Evolutionary conservation across 2,113 vertebrate species (phyloP), one percentile per base, ranked within the genome.

Genomic region (Oryzias celebensis): DNA sequence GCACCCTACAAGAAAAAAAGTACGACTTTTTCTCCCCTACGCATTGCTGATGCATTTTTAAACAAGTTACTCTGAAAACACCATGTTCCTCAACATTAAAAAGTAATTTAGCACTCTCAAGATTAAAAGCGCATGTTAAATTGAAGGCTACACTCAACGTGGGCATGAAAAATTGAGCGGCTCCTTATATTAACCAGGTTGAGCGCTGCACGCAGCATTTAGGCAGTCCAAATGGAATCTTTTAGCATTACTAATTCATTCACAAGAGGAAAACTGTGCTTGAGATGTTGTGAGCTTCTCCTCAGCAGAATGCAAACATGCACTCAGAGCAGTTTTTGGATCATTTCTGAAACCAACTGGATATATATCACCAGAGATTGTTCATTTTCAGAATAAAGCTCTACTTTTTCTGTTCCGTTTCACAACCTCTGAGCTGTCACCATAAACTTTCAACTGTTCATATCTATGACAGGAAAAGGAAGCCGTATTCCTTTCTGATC

Each of bases 121-220:
- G 94, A 96, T 96, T 95, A 95, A 95, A 95, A 94, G 93, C 92
- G 94, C 93, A 95, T 95, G 95, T 96, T 95, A 96, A 95, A 96
- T 94, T 94, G 94, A 96, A 96, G 94, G 94, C 94, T 94, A 93
- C 94, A 95, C 92, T 95, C 92, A 92, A 93, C 91, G 91, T 93
- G 91, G 93, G 92, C 93, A 96, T 96, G 93, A 96, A 96, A 97
- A 94, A 96, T 96, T 94, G 92, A 96, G 93, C 92, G 93, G 91
- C 92, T 93, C 90, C 85, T 93, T 93, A 93, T 93, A 95, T 95
- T 95, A 96, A 95, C 92, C 81, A 80, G 84, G 77, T 73, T 78
- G 70, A 78, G 78, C 69, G 55, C 70, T 16, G 69, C 68, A 71
- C 71, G 71, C 79, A 65, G 84, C 85, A 80, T 92, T 90, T 88